These are phyloP conservation scores for Eucera pruinosa DNA, from an alignment of 2,888 invertebrate species.

Conservation along the genomic window DNA sequence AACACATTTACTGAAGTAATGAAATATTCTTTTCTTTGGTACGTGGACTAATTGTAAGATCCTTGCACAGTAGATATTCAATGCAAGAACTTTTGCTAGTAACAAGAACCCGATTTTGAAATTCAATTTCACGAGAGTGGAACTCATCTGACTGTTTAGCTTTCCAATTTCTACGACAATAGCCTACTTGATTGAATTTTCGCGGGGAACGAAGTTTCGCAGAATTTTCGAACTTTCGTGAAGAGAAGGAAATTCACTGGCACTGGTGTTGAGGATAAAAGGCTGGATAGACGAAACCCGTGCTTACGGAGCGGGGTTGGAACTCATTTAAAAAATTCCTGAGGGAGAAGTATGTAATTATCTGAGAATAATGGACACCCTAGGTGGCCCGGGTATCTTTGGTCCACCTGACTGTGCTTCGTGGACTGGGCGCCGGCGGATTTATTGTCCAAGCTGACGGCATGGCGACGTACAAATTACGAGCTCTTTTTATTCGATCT, in stretches of 20 bases:
- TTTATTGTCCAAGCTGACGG: slow-evolving; percentile 62
- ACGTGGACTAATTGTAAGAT: too few relatives aligned
- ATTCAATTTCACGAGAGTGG: too few relatives aligned
- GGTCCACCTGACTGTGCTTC: slow-evolving; percentile 33
- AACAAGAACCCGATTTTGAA: too few relatives aligned
- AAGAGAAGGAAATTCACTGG: slow-evolving; percentile 37
- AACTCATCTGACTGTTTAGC: neutral
- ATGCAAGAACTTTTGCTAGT: too few relatives aligned
- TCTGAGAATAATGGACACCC: slow-evolving; percentile 74
- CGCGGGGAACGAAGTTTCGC: neutral
- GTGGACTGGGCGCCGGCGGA: slow-evolving; percentile 31
- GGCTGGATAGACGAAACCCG: slow-evolving; percentile 22
- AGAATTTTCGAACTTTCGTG: neutral
- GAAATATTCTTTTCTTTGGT: too few relatives aligned
- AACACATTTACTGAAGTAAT: too few relatives aligned
- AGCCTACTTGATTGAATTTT: slow-evolving; percentile 7
- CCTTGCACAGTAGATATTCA: too few relatives aligned
- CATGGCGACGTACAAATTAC: slow-evolving; percentile 61
- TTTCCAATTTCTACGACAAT: too few relatives aligned
- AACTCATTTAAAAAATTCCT: slow-evolving; percentile 77
- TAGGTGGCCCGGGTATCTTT: slow-evolving; percentile 67
- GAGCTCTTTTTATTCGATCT: slow-evolving; percentile 40
- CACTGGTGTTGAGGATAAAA: slow-evolving; percentile 10
- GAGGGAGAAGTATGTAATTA: slow-evolving; percentile 74
- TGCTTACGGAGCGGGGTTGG: slow-evolving; percentile 45